Conservation (phyloP, 2,797 vertebrate species). For the Melopsittacus undulatus region DNA sequence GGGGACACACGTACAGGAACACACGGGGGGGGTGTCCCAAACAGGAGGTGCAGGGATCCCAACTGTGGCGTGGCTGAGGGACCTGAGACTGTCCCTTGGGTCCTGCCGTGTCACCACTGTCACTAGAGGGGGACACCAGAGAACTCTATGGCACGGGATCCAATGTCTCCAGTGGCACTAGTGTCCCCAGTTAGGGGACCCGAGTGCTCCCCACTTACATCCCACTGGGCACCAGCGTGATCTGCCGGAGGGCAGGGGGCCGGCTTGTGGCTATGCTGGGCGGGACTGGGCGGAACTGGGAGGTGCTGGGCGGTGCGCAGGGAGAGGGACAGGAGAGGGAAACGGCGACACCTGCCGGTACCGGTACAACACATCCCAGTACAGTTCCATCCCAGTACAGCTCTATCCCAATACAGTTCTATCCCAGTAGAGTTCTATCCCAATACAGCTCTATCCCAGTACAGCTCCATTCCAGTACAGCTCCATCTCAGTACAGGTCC, state of each 20-base stretch:
- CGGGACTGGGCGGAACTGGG: background rate
- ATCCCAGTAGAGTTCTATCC: fast-evolving
- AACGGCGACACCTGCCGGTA: background rate
- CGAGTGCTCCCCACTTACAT: background rate
- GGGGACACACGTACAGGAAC: background rate
- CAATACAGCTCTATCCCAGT: fast-evolving
- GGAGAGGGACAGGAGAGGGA: background rate
- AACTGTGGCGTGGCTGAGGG: background rate
- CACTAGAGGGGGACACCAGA: background rate
- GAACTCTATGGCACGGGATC: background rate
- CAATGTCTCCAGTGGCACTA: no score
- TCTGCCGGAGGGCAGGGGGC: no score
- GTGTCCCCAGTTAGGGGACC: background rate
- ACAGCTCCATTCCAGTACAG: background rate
- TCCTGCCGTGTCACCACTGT: background rate
- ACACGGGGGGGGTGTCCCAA: no score
- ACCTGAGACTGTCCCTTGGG: background rate
- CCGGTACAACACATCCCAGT: background rate
- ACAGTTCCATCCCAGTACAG: background rate
- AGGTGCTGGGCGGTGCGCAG: background rate
- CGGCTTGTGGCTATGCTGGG: background rate
- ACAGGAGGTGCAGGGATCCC: background rate
- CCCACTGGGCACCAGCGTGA: no score
- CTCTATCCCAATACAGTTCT: fast-evolving
- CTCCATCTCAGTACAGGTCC: fast-evolving